Percentiles rank a stretch among this genome's conserved stretches.
These are phyloP conservation scores for Cheilosia scutellata DNA, from an alignment of 2,888 invertebrate genomes.

Conservation along the genomic window DNA sequence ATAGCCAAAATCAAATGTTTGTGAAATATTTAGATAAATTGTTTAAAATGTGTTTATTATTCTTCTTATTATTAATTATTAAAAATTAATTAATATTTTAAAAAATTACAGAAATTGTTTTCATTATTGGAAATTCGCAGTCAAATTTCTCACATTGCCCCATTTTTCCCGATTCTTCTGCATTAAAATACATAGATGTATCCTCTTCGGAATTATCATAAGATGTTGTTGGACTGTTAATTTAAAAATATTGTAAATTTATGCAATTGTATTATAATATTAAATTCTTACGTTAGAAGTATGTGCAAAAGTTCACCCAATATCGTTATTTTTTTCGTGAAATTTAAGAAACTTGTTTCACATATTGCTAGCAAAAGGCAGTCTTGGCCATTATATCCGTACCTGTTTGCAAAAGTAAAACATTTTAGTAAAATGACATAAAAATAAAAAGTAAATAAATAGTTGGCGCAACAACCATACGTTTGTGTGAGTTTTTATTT, in stretches of 20 bases:
- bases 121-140: conserved; percentile 52
- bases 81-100: not conserved
- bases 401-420: conserved; percentile 73
- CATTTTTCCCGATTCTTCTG: conserved; percentile 39
- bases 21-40: no score
- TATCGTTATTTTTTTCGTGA: conserved; percentile 78
- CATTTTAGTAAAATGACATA: not conserved
- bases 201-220: conserved; percentile 68
- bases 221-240: conserved; percentile 78
- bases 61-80: no score
- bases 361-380: conserved; percentile 80
- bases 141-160: conserved; percentile 36
- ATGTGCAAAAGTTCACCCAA: conserved; percentile 80
- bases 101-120: conserved; percentile 38
- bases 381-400: conserved; percentile 80
- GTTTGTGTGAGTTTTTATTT: no score
- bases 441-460: no score
- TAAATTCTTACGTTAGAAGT: conserved; percentile 78
- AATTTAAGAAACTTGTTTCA: conserved; percentile 78
- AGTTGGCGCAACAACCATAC: no score
- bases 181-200: conserved; percentile 30
- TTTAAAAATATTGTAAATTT: not conserved
- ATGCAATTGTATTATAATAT: not conserved
- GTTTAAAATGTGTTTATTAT: no score
- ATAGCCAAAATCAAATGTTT: no score